Percentiles rank a stretch among this genome's conserved stretches.
These are phyloP conservation scores for Sternotherus odoratus DNA, from an alignment of 2,797 vertebrate genomes.

Conservation along the genomic window DNA sequence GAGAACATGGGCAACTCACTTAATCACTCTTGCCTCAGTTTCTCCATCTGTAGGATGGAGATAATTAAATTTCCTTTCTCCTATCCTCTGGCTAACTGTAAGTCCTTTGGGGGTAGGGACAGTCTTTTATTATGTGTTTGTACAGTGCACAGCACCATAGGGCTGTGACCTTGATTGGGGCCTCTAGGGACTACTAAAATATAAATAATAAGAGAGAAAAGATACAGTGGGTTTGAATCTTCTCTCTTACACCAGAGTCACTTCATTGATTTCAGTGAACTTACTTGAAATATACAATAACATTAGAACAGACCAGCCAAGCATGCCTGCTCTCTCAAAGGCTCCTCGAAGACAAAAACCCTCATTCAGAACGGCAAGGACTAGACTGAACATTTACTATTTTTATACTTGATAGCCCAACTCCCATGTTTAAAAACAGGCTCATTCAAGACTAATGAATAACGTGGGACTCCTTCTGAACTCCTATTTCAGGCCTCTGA, in stretches of 20 bases:
- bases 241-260: fast-evolving
- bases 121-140: background rate
- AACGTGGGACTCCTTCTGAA: background rate
- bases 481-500: background rate
- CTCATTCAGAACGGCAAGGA: background rate
- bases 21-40: background rate
- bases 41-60: background rate
- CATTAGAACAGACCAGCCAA: background rate
- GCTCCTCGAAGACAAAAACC: background rate
- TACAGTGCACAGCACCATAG: background rate
- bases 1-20: background rate
- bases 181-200: background rate
- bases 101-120: background rate
- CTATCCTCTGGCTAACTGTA: background rate
- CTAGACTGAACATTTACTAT: background rate
- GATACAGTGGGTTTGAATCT: background rate
- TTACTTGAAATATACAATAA: background rate
- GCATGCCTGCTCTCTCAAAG: background rate
- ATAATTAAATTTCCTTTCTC: background rate
- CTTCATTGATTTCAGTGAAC: background rate
- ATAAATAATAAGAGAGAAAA: background rate
- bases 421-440: background rate
- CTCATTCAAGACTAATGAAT: background rate
- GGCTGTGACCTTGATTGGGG: background rate
- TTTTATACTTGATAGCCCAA: background rate